Percentiles rank a stretch among this genome's conserved stretches.
Evolutionary conservation across 2,113 vertebrate genomes (phyloP).

Genomic region (Elephas maximus): DNA sequence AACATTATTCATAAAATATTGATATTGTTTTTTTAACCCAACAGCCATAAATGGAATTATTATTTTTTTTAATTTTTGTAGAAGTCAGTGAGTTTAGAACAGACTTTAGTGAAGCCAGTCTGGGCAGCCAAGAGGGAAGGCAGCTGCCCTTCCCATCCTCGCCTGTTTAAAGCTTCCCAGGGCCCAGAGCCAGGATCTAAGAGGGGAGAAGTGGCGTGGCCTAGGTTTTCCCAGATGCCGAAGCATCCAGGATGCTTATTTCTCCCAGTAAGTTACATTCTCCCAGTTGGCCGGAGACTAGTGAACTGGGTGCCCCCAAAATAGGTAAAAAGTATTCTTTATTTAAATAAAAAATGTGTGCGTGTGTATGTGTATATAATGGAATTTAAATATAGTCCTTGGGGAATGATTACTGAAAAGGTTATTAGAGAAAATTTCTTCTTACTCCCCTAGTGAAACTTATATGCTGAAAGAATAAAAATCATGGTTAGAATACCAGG

Average conservation of each 20-base stretch:
- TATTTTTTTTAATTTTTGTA: not conserved
- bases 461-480: not conserved
- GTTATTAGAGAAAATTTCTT: not conserved
- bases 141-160: accelerated
- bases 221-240: not conserved
- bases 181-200: not conserved
- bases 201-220: not conserved
- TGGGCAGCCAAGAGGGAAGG: not conserved
- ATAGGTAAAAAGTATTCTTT: not conserved
- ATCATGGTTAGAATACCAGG: not conserved
- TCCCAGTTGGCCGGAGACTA: not conserved
- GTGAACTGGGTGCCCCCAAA: not conserved
- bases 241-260: no score
- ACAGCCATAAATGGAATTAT: not conserved
- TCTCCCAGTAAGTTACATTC: not conserved
- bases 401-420: not conserved
- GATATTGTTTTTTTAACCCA: no score
- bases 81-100: not conserved
- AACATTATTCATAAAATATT: no score
- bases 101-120: not conserved
- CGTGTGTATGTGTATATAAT: not conserved
- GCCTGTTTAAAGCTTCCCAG: accelerated
- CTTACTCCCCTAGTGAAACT: not conserved
- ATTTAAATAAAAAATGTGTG: not conserved
- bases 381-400: not conserved